Evolutionary conservation across 2,797 vertebrate species (phyloP), one percentile per base, ranked within the genome.

Genomic region (Microcaecilia unicolor): DNA sequence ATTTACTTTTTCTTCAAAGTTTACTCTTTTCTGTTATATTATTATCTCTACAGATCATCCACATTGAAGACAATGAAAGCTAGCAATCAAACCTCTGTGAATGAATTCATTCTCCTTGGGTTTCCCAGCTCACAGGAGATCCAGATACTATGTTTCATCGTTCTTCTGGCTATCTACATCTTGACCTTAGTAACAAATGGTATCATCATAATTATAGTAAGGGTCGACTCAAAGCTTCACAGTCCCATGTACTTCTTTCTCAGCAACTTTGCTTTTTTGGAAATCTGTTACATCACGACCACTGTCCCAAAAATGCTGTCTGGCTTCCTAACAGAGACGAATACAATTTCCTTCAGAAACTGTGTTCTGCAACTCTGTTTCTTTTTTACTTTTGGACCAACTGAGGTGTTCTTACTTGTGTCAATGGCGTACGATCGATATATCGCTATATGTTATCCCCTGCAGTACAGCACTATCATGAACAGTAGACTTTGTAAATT

Each of bases 261-360:
- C 8, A 59, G 51, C 22, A 64, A 55, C 31, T 66, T 70, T 28
- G 51, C 66, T 24, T 66, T 64, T 32, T 25, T 66, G 9, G 62
- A 70, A 22, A 57, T 73, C 8, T 70, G 53, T 41, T 66, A 66
- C 5, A 8, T 41, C 10, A 34, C 41, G 7, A 26, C 24, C 19
- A 51, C 41, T 1, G 28, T 45, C 3, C 48, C 45, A n/a, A 36
- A 37, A 17, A 32, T 48, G 33, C 13, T 48, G n/a, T 10, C 23
- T 7, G 31, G 26, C 12, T 31, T 44, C 10, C 28, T 44, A 9
- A n/a, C 14, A 6, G 18, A 21, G 5, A 22, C 22, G 9, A 37
- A 37, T 6, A 14, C 22, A 2, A 44, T 44, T 22, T 44, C 27
- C 18, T 44, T 17, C 18, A 26, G 17, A 15, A 22, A 25, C 2